These are phyloP conservation scores for Cerceris ruficornis DNA, from an alignment of 2,888 invertebrate genomes.

Conservation along the genomic window DNA sequence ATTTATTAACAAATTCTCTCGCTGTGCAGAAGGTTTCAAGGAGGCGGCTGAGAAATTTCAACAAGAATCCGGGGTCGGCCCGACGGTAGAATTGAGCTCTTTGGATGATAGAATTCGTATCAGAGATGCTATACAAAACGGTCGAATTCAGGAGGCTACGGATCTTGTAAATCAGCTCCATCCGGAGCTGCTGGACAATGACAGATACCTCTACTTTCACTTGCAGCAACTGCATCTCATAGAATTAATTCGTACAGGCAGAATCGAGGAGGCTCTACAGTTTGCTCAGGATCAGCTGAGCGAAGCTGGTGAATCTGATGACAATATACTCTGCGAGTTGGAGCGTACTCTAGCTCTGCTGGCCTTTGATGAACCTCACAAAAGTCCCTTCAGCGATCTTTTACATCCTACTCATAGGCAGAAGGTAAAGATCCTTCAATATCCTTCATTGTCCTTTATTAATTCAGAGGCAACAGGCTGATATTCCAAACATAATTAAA, in stretches of 20 bases:
- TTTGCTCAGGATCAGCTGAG: conserved; percentile 95
- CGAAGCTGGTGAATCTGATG: conserved; percentile 93
- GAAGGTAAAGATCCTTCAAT: conserved; percentile 83
- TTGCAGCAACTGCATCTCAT: conserved; percentile 95
- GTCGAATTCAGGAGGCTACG: conserved; percentile 96
- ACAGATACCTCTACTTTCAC: conserved; percentile 97
- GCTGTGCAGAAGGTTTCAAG: conserved; percentile 91
- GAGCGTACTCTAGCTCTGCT: conserved; percentile 96
- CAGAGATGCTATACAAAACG: conserved; percentile 95
- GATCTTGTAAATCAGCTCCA: conserved; percentile 96
- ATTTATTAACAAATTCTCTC: too few relatives aligned
- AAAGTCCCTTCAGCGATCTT: conserved; percentile 97
- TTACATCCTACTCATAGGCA: conserved; percentile 96
- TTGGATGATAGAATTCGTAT: conserved; percentile 96
- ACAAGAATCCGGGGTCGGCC: conserved; percentile 94
- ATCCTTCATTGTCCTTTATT: too few relatives aligned
- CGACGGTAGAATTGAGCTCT: conserved; percentile 90
- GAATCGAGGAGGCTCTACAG: conserved; percentile 93
- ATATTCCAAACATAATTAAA: too few relatives aligned
- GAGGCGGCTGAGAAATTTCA: conserved; percentile 99
- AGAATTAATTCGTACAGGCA: conserved; percentile 92
- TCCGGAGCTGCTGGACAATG: conserved; percentile 97
- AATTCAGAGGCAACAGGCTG: too few relatives aligned
- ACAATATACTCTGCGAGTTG: conserved; percentile 87
- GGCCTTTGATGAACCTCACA: conserved; percentile 97